These are phyloP conservation scores for Galaxias olidus DNA, from an alignment of 2,797 vertebrate species.

Conservation along the genomic window DNA sequence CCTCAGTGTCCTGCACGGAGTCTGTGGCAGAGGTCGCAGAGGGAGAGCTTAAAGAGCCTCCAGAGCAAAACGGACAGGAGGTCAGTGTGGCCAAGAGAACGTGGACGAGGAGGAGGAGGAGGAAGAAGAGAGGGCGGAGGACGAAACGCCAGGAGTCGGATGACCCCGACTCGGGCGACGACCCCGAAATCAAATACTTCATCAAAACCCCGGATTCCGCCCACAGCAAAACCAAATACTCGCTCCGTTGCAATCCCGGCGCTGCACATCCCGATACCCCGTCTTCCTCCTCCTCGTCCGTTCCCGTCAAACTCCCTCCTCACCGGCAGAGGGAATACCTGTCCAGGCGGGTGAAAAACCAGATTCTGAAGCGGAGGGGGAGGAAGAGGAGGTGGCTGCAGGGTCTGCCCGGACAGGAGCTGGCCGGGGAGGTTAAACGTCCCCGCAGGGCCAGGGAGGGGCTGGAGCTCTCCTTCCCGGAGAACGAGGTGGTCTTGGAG, in stretches of 20 bases:
- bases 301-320: slow-evolving; percentile 52
- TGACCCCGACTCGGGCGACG: slow-evolving; percentile 58
- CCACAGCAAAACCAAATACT: slow-evolving; percentile 51
- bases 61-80: slow-evolving; percentile 7
- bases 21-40: slow-evolving; percentile 7
- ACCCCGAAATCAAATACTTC: slow-evolving; percentile 66
- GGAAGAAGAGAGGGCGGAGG: slow-evolving; percentile 44
- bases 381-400: slow-evolving; percentile 74
- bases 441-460: slow-evolving; percentile 57
- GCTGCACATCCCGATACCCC: slow-evolving; percentile 39
- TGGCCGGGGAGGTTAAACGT: slow-evolving; percentile 39
- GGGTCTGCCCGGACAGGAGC: slow-evolving; percentile 51
- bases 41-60: slow-evolving; percentile 4
- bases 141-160: slow-evolving; percentile 48
- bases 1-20: slow-evolving; percentile 1
- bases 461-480: slow-evolving; percentile 73
- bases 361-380: slow-evolving; percentile 75
- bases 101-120: slow-evolving; percentile 66
- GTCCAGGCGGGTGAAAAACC: slow-evolving; percentile 72
- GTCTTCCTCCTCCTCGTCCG: slow-evolving; percentile 18
- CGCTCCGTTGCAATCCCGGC: slow-evolving; percentile 56
- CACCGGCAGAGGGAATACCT: slow-evolving; percentile 72
- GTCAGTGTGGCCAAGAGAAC: slow-evolving; percentile 50
- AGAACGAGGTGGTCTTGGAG: slow-evolving; percentile 68
- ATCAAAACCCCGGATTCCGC: slow-evolving; percentile 35